phyloP scores from a whole-genome alignment of 2,888 invertebrate genomes.

The Megalurothrips usitatus region DNA sequence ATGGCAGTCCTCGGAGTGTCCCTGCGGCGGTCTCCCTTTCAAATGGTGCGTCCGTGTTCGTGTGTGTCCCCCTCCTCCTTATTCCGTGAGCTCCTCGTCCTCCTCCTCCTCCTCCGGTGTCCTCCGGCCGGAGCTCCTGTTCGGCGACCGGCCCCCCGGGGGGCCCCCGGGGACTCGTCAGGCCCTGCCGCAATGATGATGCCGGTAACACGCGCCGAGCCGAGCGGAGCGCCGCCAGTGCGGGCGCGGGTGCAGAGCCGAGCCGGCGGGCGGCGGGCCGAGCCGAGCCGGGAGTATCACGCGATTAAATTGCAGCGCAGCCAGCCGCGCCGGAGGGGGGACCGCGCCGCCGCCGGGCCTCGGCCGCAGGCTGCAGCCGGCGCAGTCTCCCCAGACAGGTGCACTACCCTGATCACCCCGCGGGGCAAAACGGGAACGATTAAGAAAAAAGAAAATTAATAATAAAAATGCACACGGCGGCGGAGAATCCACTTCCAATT shows the following conservation, averaged over 20 bases:
- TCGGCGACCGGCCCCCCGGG: neutral
- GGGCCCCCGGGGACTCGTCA: neutral
- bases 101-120: too few species aligned
- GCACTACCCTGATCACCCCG: too few species aligned
- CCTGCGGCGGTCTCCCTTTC: neutral
- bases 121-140: neutral
- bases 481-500: too few species aligned
- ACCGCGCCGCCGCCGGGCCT: neutral
- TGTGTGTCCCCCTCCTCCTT: too few species aligned
- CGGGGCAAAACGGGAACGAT: neutral
- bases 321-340: neutral
- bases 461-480: too few species aligned
- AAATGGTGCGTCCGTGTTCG: too few species aligned
- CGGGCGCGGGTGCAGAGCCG: neutral
- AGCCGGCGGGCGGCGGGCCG: neutral
- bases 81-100: too few species aligned
- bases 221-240: neutral
- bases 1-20: neutral
- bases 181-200: conserved; percentile 28
- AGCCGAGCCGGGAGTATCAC: neutral
- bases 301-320: conserved; percentile 5
- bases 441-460: too few species aligned
- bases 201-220: conserved; percentile 28
- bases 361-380: neutral
- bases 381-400: neutral